Evolutionary conservation across 64 coral and sea anemone genomes (phyloP), one percentile per base, ranked within the genome.

Genomic region (Cladopsammia gracilis): DNA sequence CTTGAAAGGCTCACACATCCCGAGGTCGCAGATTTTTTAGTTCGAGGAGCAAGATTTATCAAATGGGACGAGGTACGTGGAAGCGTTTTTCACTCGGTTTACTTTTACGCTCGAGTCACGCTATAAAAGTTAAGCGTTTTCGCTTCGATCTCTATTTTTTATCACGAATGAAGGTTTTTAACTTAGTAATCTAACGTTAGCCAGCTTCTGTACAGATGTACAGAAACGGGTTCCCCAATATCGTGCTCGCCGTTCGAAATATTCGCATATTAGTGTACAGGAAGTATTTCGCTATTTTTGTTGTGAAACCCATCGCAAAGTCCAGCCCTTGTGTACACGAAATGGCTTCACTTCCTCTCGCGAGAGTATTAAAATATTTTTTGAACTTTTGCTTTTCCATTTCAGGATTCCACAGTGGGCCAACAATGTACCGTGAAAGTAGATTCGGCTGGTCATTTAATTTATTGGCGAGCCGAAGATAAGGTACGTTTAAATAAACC

Each of bases 401-500:
- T 57, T 16, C 44, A 98, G 96, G 92, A 94, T 49, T 98, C 92
- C 57, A 88, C 92, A 7, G 56, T 57, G 23, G 92, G 96, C 20
- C 96, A 94, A 43, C 87, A 68, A 48, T 98, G 96, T 26, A 88
- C 90, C 8, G 48, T 98, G 6, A 98, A 98, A 84, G 96, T 94
- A 42, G 96, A 98, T 60, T 15, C 53, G 48, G 96, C 93, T 48
- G 96, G 92, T n/a, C 92, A 98, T 74, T 86, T 98, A 60, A 87
- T 98, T 70, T 98, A 94, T 57, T 98, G 96, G 96, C 94, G 87
- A 94, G 89, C 93, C 13, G 96, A 98, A 71, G 96, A 98, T 76
- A 98, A 98, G 92, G 96, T 98, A 88, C 52, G 84, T 61, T 19
- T 79, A 70, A 70, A 71, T 86, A 82, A 82, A 59, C 54, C 77